Evolutionary conservation across 2,888 invertebrate species (phyloP), one percentile per base, ranked within the genome.

Genomic region (Andrena flavipes): DNA sequence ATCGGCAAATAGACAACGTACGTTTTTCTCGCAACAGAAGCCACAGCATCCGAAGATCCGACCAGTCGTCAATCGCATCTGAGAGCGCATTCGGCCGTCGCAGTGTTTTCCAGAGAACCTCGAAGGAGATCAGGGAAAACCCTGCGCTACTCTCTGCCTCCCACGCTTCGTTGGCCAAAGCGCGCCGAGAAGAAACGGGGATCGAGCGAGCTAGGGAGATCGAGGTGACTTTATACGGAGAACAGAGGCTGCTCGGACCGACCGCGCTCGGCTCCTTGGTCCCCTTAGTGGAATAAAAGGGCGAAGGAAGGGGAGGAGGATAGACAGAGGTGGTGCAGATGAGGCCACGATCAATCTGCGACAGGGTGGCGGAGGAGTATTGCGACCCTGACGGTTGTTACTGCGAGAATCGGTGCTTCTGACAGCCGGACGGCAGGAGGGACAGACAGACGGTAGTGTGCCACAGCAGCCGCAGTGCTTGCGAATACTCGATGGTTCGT

Each of bases 401-500:
- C 89, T 87, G 91, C 81, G 89, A 88, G 70, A 76, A 90, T 92
- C 90, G 90, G 90, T 91, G 90, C 85, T 92, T 93, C 91, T 92
- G 92, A 93, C 92, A 90, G 90, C 90, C 90, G 90, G 91, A 92
- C 91, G 90, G 88, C 89, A 91, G 90, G 89, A 91, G 90, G 90
- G 90, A 92, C 90, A 90, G 91, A 92, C 89, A 87, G 90, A 92
- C 92, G 91, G 90, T 93, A 92, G 93, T 92, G 92, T 92, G 92
- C 92, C 91, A 92, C 92, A 93, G 93, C 92, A 91, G 92, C 92
- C 92, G 91, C 92, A 91, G 92, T 92, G 91, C 92, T 92, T 92
- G 92, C 91, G 91, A 93, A 90, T 93, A 93, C 92, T 94, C 94
- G 92, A 94, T 94, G 94, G 94, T 94, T 92, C 86, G 88, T 87